These are phyloP conservation scores for Cryptocephalus primarius DNA, from an alignment of 2,888 invertebrate genomes.

Conservation along the genomic window DNA sequence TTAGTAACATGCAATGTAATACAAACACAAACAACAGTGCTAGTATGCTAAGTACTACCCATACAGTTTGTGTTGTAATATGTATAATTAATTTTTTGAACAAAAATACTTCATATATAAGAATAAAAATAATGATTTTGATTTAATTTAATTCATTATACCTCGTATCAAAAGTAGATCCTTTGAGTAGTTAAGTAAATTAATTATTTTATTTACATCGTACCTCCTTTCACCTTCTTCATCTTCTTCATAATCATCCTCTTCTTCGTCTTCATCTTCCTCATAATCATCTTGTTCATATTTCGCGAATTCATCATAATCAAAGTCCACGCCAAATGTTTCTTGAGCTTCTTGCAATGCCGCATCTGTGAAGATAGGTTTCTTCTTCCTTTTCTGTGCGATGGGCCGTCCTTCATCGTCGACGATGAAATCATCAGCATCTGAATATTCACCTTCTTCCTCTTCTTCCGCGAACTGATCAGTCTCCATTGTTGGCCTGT, in stretches of 20 bases:
- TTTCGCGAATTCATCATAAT: constrained; percentile 82
- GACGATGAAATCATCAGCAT: constrained; percentile 95
- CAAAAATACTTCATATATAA: too few relatives aligned
- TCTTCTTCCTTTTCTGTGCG: constrained; percentile 66
- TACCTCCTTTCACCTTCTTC: constrained; percentile 46
- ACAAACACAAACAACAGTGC: too few relatives aligned
- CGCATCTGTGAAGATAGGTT: constrained; percentile 76
- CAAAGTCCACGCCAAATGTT: constrained; percentile 98
- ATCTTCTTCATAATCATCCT: constrained; percentile 71
- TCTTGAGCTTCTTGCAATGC: constrained; percentile 96
- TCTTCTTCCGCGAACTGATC: constrained; percentile 67
- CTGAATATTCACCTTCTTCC: constrained; percentile 70
- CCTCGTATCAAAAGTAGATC: too few relatives aligned
- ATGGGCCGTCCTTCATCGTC: constrained; percentile 90
- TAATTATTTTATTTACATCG: background rate
- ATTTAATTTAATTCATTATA: too few relatives aligned
- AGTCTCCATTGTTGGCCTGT: constrained; percentile 48
- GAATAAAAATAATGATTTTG: too few relatives aligned
- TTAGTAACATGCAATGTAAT: too few relatives aligned
- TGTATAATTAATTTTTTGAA: too few relatives aligned
- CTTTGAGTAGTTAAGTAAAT: too few relatives aligned
- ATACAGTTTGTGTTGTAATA: too few relatives aligned
- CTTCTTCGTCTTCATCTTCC: constrained; percentile 71
- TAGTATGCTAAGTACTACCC: too few relatives aligned
- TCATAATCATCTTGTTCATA: constrained; percentile 80